These are phyloP conservation scores for Sturnira hondurensis DNA, from an alignment of 2,113 vertebrate species.

Conservation along the genomic window DNA sequence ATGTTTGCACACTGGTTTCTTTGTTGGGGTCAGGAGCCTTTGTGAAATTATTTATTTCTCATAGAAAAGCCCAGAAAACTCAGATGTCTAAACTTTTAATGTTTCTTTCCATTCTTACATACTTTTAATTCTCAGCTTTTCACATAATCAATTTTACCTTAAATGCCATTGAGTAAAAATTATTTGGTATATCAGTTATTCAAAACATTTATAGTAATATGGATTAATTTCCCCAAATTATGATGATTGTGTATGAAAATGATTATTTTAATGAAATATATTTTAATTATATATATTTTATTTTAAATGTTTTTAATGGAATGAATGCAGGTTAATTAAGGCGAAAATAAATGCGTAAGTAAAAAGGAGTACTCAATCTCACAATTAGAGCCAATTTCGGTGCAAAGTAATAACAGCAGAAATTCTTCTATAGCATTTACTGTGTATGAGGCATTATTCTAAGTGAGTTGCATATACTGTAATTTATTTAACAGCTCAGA, in stretches of 20 bases:
- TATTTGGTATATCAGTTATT: not conserved
- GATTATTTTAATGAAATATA: not conserved
- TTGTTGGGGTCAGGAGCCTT: not conserved
- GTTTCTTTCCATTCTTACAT: not conserved
- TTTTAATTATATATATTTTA: not conserved
- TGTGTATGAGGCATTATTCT: not conserved
- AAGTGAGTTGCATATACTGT: not conserved
- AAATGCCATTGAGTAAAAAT: not conserved
- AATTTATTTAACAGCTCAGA: not conserved
- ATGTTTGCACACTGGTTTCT: not conserved
- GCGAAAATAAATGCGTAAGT: not conserved
- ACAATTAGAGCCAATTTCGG: not conserved
- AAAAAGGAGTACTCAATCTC: not conserved
- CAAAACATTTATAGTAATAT: not conserved
- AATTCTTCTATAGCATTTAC: not conserved
- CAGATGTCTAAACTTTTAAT: not conserved
- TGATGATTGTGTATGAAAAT: constrained; percentile 26
- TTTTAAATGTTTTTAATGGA: not conserved
- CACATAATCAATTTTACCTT: not conserved
- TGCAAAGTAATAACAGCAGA: not conserved
- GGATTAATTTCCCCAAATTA: constrained; percentile 2
- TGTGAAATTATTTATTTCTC: constrained; percentile 19
- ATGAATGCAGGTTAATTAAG: constrained; percentile 2
- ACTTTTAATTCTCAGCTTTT: not conserved
- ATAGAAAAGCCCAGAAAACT: not conserved